These are phyloP conservation scores for Sesia apiformis DNA, from an alignment of 2,888 invertebrate genomes.

Conservation along the genomic window DNA sequence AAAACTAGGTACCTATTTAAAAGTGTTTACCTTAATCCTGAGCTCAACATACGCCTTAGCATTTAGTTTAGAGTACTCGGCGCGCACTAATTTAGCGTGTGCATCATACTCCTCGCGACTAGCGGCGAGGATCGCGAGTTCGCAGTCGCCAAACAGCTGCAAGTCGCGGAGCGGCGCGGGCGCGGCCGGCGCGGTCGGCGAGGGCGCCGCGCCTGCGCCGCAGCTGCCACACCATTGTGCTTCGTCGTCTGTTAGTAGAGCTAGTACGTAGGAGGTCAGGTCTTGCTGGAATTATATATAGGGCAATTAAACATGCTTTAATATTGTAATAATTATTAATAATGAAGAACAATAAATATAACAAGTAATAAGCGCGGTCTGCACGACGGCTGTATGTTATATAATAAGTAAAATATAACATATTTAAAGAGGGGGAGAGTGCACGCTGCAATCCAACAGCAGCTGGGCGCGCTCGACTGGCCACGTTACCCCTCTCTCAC, in stretches of 20 bases:
- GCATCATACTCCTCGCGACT: conserved; percentile 33
- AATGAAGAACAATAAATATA: too few relatives aligned
- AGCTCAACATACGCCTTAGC: conserved; percentile 26
- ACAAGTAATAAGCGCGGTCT: too few relatives aligned
- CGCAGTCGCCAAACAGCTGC: conserved; percentile 41
- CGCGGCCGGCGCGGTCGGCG: conserved; percentile 42
- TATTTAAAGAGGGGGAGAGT: too few relatives aligned
- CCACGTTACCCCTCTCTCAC: too few relatives aligned
- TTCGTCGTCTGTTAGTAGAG: conserved; percentile 60
- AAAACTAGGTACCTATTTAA: neutral
- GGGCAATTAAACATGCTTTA: too few relatives aligned
- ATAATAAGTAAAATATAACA: too few relatives aligned
- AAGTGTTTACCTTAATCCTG: neutral
- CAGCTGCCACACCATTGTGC: conserved; percentile 29
- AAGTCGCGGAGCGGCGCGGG: conserved; percentile 20
- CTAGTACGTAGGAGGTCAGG: conserved; percentile 51
- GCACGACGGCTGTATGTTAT: too few relatives aligned
- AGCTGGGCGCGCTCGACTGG: too few relatives aligned
- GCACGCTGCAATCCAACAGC: too few relatives aligned
- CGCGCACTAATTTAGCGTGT: conserved; percentile 29
- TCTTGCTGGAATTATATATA: conserved; percentile 54
- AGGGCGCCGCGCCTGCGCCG: conserved; percentile 39
- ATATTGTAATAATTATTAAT: too few relatives aligned
- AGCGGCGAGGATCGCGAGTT: conserved; percentile 55
- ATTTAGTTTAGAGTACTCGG: conserved; percentile 49